Conservation (phyloP, 2,888 invertebrate species). For the Galerucella calmariensis region DNA sequence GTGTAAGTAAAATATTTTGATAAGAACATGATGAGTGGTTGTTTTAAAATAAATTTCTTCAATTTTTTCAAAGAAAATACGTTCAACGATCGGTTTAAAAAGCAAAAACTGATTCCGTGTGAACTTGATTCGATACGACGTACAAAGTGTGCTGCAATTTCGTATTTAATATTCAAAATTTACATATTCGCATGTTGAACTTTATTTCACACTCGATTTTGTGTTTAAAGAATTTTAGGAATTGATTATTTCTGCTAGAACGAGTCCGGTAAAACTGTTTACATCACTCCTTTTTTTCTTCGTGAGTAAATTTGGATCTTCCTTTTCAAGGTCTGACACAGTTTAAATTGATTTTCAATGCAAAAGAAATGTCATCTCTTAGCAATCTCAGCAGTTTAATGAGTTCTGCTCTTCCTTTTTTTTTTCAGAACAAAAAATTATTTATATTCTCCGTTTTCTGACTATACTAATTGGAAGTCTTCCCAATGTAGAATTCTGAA, state of each 20-base stretch:
- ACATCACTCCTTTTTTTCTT: neutral
- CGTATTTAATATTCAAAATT: constrained; percentile 40
- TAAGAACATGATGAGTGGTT: neutral
- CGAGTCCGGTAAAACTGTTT: constrained; percentile 7
- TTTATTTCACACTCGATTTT: constrained; percentile 28
- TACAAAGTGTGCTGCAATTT: constrained; percentile 38
- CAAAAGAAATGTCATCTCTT: neutral
- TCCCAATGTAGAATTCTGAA: too few species aligned
- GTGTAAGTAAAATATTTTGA: neutral
- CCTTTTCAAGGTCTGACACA: constrained; percentile 6
- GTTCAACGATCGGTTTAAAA: constrained; percentile 11
- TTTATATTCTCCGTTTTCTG: too few species aligned
- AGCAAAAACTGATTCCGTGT: neutral
- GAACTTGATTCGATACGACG: constrained; percentile 31
- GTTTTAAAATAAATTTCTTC: too few species aligned
- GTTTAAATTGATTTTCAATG: constrained; percentile 2
- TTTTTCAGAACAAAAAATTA: neutral
- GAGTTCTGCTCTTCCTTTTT: neutral
- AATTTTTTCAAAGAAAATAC: neutral
- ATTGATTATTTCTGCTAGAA: constrained; percentile 23
- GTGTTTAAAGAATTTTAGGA: constrained; percentile 20
- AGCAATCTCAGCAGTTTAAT: neutral
- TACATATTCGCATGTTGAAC: constrained; percentile 37
- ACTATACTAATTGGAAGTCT: too few species aligned
- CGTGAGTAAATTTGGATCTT: neutral